Evolutionary conservation across 2,113 vertebrate genomes (phyloP).

Genomic region (Tragelaphus imberbis): DNA sequence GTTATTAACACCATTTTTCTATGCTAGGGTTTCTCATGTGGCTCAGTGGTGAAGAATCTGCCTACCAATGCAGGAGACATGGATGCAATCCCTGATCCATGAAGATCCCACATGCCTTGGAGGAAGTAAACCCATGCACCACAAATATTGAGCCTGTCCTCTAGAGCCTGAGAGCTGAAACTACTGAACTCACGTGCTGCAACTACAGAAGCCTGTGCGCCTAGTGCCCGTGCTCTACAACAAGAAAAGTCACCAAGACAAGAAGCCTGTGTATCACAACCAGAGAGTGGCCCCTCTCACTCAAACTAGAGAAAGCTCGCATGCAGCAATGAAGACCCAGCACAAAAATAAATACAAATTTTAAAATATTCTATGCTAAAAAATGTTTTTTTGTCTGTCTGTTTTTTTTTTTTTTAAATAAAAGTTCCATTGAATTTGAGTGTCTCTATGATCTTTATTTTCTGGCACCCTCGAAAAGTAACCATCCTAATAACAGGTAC

Average conservation of each 20-base stretch:
- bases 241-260: neutral
- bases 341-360: neutral
- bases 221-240: neutral
- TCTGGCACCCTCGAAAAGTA: rapidly evolving
- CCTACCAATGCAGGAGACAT: neutral
- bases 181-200: neutral
- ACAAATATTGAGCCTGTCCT: neutral
- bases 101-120: neutral
- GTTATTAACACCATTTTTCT: neutral
- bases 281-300: neutral
- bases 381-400: neutral
- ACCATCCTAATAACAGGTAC: neutral
- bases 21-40: neutral
- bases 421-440: neutral
- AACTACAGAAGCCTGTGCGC: neutral
- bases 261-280: neutral
- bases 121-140: neutral
- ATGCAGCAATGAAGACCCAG: neutral
- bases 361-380: neutral
- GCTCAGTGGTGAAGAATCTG: neutral
- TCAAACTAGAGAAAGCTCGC: neutral
- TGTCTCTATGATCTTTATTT: neutral
- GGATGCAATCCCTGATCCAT: neutral
- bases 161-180: neutral
- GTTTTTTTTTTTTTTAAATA: neutral